Base-by-base conservation (phyloP, 2,888 invertebrate genomes). In the Ennomos erosarius region DNA sequence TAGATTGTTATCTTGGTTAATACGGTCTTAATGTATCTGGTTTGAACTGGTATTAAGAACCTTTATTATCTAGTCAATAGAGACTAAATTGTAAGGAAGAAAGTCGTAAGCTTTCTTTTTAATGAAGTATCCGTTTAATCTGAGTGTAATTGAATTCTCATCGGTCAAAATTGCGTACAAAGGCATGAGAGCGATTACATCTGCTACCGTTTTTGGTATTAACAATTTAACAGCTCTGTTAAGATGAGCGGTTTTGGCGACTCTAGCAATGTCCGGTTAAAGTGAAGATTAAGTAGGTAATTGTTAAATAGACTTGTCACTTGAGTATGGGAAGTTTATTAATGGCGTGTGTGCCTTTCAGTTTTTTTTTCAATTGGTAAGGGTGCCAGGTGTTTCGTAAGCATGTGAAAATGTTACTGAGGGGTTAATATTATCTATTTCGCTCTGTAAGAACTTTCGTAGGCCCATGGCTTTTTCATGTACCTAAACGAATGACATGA, bases 1-100 rank as follows among this genome's bases (percentile, higher is more conserved):
- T 83, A 86, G 88, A 90, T 90, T 78, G 81, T 85, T 88, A 91
- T 91, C 90, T 82, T 58, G 50, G 9, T 69, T 83, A 85, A 84
- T 84, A 68, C 81, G 75, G 68, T 71, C 70, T 76, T 75, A 84
- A 83, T 81, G 75, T 54, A 61, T 61, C 56, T 54, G 56, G 38
- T 37, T 45, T 39, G 56, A 56, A 50, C 56, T 16, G 47, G 34
- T 55, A 44, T 52, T 57, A 57, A 35, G 49, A 65, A 49, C 53
- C 56, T 64, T 65, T 65, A 64, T 59, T 16, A 12, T 45, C 42
- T 40, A 44, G 35, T 13, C 34, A 40, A 65, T 63, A 65, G 53
- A 51, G 54, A 57, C 43, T 52, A 63, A 59, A 45, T 63, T 59
- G 46, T 54, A 75, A 74, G 78, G 73, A 78, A 78, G 73, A 77